Evolutionary conservation across 2,113 vertebrate genomes (phyloP), one percentile per base, ranked within the genome.

Genomic region (Nycticryphes semicollaris): DNA sequence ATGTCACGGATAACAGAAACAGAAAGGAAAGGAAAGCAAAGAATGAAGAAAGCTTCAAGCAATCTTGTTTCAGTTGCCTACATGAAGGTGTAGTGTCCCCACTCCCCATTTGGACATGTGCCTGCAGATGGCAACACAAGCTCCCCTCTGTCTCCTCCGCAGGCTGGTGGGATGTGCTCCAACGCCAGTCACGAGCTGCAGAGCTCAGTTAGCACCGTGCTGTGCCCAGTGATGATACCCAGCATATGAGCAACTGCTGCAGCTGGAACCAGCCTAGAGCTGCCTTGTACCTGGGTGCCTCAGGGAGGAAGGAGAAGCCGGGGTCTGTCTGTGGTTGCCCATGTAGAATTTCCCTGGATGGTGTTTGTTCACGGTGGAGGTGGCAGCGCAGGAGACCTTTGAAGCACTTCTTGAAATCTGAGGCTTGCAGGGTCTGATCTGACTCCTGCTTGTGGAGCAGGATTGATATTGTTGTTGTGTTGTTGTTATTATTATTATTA

Each of bases 131-230:
- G 48, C 72, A 89, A 10, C 31, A 31, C 1, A 2, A 76, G 13
- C 25, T 89, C 22, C 13, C 20, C 9, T 68, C 72, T 20, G n/a
- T 25, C 62, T 25, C 75, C 88, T 88, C 20, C 53, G 25, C 33
- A 24, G 35, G n/a, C 41, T 67, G 54, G 14, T 88, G 43, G 59
- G 59, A 35, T 66, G 21, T 64, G 20, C 68, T 94, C 16, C 73
- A 14, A 9, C 0, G 0, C n/a, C 21, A 37, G 43, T n/a, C 66
- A 37, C 0, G 0, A 89, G 73, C 54, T 81, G 30, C 41, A 64
- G 74, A 43, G 85, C n/a, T 90, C 88, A 27, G 18, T 43, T 53
- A 75, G 69, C 69, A 41, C 24, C 17, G 4, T 9, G 4, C 43
- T n/a, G 60, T 54, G 51, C 51, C 37, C 70, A 15, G 48, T 21